Evolutionary conservation across 2,113 vertebrate genomes (phyloP).

Genomic region (Oncorhynchus mykiss): DNA sequence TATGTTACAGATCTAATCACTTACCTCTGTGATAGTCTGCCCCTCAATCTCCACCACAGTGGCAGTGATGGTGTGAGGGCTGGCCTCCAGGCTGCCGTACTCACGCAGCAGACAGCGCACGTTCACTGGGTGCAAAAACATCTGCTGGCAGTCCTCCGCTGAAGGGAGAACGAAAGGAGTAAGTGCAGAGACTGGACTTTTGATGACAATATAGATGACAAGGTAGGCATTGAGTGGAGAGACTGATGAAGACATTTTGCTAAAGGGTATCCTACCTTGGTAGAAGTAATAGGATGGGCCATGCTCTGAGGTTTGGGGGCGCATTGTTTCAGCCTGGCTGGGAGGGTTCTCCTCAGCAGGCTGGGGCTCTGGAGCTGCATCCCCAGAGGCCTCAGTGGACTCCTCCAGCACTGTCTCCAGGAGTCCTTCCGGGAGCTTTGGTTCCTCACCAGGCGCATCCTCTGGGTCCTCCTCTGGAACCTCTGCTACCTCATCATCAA

Average conservation of each 20-base stretch:
- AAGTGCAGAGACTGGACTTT: not conserved
- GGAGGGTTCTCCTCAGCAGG: conserved; percentile 51
- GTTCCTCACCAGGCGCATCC: conserved; percentile 46
- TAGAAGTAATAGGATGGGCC: conserved; percentile 97
- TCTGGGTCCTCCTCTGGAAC: conserved; percentile 53
- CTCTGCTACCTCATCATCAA: conserved; percentile 84
- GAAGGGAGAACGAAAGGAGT: conserved; percentile 6
- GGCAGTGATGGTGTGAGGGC: conserved; percentile 90
- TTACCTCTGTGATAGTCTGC: conserved; percentile 93
- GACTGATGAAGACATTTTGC: not conserved
- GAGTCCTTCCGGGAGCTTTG: conserved; percentile 32
- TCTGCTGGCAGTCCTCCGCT: conserved; percentile 97
- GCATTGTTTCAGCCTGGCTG: conserved; percentile 53
- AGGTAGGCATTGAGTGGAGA: conserved; percentile 11
- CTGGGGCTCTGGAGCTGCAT: conserved; percentile 47
- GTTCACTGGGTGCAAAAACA: conserved; percentile 96
- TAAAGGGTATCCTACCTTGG: conserved; percentile 80
- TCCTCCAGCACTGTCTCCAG: conserved; percentile 67
- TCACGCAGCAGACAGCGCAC: conserved; percentile 91
- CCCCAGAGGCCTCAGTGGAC: conserved; percentile 41
- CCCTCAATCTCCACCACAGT: conserved; percentile 91
- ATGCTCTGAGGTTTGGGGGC: conserved; percentile 60
- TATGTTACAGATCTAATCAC: not conserved
- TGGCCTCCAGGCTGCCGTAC: conserved; percentile 92
- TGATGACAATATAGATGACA: not conserved